Base-by-base conservation (phyloP, 2,113 vertebrate species). In the Dendropsophus ebraccatus region DNA sequence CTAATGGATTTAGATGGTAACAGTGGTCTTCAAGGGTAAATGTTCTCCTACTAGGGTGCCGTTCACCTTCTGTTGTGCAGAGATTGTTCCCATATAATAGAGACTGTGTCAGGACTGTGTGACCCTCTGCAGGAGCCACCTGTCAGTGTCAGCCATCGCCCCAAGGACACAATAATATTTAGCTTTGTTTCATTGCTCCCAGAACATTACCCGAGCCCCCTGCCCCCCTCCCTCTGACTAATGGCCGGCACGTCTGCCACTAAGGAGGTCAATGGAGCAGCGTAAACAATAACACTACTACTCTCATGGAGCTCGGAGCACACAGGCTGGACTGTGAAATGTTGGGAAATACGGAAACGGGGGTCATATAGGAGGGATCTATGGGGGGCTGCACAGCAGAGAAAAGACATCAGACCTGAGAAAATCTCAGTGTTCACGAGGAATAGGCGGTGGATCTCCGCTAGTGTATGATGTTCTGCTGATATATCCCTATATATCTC, bases 161-260 rank as follows among this genome's bases (percentile, higher is more conserved):
- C 23, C 56, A 80, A 80, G 77, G 77, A 80, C 56, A 60, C 19
- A 28, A 62, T 60, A 80, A 80, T 62, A 80, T 80, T 45, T 41
- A 14, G 21, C 12, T 52, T 35, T 77, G 49, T 32, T 50, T 52
- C 74, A 9, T 77, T 77, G 25, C 54, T 35, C 52, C 32, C 12
- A 79, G 16, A 3, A 79, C 45, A 50, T 13, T 50, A 2, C 30
- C 76, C 58, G 0, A 58, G 25, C 28, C 19, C 1, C 49, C 0
- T 35, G 49, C 35, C 75, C 19, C 32, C 30, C 35, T 50, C 19
- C 32, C 30, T 60, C 28, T 60, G 30, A 58, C 37, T 16, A 62
- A 45, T 23, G 54, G 12, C 56, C 56, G 5, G 16, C 35, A 65
- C 13, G 62, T 65, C 62, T 72, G 75, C 17, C 35, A 23, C 49